Evolutionary conservation across 2,797 vertebrate species (phyloP).

Genomic region (Sardinella longiceps): DNA sequence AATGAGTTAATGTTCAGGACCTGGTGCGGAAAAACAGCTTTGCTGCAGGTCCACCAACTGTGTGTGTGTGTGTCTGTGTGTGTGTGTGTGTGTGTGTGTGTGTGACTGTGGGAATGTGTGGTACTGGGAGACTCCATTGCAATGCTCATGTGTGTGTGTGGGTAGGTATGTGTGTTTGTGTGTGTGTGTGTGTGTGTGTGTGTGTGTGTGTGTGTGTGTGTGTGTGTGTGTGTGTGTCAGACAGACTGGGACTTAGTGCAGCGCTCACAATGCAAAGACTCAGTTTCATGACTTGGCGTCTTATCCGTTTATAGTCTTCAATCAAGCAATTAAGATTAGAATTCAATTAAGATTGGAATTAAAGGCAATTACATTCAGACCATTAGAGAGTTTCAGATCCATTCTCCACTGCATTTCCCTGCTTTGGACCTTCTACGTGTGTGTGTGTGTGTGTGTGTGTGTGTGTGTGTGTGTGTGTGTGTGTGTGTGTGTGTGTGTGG

Average conservation of each 20-base stretch:
- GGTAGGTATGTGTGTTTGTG: too few species aligned
- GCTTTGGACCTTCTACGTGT: too few species aligned
- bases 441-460: slow-evolving; percentile 12
- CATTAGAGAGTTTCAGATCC: slow-evolving; percentile 26
- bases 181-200: too few species aligned
- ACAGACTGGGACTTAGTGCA: too few species aligned
- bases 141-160: too few species aligned
- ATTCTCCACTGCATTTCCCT: slow-evolving; percentile 9
- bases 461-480: background rate
- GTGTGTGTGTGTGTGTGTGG: background rate
- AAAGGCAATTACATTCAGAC: too few species aligned
- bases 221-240: background rate
- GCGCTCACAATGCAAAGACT: background rate
- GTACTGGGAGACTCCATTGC: too few species aligned
- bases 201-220: background rate
- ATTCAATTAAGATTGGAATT: slow-evolving; percentile 38
- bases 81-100: background rate
- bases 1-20: background rate
- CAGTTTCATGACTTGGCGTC: background rate
- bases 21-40: background rate
- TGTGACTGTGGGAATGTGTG: background rate
- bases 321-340: slow-evolving; percentile 44
- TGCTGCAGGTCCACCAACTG: background rate
- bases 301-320: slow-evolving; percentile 39
- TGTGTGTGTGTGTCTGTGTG: background rate